Evolutionary conservation across 2,797 vertebrate species (phyloP), one percentile per base, ranked within the genome.

Genomic region (Lithobates pipiens): DNA sequence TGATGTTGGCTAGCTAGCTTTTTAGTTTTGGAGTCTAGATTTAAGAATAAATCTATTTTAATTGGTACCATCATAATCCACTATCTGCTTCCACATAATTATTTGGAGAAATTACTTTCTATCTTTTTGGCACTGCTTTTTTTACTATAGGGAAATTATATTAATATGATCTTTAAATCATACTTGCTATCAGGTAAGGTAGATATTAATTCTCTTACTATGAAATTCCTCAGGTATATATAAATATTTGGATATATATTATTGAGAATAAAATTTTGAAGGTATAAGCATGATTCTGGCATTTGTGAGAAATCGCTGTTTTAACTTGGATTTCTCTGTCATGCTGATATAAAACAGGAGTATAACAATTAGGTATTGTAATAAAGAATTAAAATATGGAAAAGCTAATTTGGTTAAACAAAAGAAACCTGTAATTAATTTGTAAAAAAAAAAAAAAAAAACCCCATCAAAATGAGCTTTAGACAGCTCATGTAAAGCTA

Each of bases 11-110:
- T 57, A 70, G 71, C 32, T 67, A 27, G 65, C 44, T 79, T 75
- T 85, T 85, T 80, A 73, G 70, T 79, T 42, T 79, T 68, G 46
- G 70, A 61, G 54, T 32, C 76, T 72, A 72, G 79, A 81, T 65
- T 86, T 27, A 71, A 76, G 39, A 57, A 82, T 86, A 86, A 82
- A 86, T 86, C 85, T 86, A 61, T 82, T 86, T 86, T 86, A 86
- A 86, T 86, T 86, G 85, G 79, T 82, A 36, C 79, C 80, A 82
- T 82, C 74, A 86, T 72, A 82, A 82, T 86, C 65, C 85, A 77
- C 85, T 82, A 86, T 86, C 79, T 71, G 65, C 54, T 82, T 74
- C 85, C 73, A 82, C 74, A 82, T 86, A 86, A 86, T 86, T 82
- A 86, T 86, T 86, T 82, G 74, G 74, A 86, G 72, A 86, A 86